Evolutionary conservation across 2,888 invertebrate genomes (phyloP).

Genomic region (Drosophila algonquin): DNA sequence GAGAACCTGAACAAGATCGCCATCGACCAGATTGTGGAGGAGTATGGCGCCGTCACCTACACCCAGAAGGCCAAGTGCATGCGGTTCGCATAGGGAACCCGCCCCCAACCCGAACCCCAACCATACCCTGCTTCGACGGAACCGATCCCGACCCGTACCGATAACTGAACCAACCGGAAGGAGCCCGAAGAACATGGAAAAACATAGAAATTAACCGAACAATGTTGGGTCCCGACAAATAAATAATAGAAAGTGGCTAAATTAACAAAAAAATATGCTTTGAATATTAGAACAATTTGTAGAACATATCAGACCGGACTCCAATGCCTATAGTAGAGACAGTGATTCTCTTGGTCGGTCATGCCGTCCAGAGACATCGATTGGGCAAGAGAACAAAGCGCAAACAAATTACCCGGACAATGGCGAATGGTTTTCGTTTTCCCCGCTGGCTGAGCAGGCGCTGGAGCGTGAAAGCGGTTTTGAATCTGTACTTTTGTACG

Average conservation of each 20-base stretch:
- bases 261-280: no score
- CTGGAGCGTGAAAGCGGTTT: not conserved
- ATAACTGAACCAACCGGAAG: not conserved
- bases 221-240: no score
- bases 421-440: not conserved
- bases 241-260: no score
- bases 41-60: slow-evolving; percentile 61
- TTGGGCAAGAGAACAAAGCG: slow-evolving; percentile 8
- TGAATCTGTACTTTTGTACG: not conserved
- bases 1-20: slow-evolving; percentile 73
- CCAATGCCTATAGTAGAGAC: no score
- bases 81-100: slow-evolving; percentile 58
- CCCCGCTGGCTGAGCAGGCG: slow-evolving; percentile 7
- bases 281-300: no score
- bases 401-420: slow-evolving; percentile 4
- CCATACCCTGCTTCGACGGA: no score
- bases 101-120: not conserved
- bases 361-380: not conserved
- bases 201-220: not conserved
- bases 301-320: no score
- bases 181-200: not conserved
- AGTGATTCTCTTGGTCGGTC: not conserved
- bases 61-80: slow-evolving; percentile 70
- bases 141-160: not conserved
- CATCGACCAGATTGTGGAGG: slow-evolving; percentile 67